A percentile compares a stretch with the other conserved stretches of the same genome.
These are phyloP conservation scores for Hypotaenidia philippensis DNA, from an alignment of 2,797 vertebrate genomes.

Conservation along the genomic window DNA sequence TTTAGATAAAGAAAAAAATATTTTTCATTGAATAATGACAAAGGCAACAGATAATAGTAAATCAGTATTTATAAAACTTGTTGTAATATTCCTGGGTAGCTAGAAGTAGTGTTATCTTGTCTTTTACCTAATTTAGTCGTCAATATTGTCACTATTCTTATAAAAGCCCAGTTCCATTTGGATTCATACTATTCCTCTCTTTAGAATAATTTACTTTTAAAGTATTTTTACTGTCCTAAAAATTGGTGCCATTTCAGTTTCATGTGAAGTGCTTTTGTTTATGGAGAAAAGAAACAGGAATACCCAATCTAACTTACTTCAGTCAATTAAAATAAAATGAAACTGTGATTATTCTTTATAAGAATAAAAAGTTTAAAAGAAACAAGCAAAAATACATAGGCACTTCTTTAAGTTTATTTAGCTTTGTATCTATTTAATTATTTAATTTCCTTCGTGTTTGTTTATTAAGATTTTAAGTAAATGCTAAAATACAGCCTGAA, in stretches of 20 bases:
- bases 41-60: neutral
- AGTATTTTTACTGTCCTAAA: neutral
- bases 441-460: neutral
- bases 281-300: neutral
- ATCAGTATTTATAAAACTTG: neutral
- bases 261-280: neutral
- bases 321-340: neutral
- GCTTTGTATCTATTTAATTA: neutral
- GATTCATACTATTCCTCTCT: neutral
- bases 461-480: neutral
- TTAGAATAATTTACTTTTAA: neutral
- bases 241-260: neutral
- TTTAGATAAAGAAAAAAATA: neutral
- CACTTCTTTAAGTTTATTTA: neutral
- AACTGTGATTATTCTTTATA: neutral
- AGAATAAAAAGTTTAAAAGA: neutral
- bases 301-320: neutral
- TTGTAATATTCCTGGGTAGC: neutral
- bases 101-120: neutral
- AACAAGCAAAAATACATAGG: neutral
- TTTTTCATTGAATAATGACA: neutral
- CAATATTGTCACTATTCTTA: neutral
- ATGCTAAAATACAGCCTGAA: neutral
- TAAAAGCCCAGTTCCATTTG: neutral
- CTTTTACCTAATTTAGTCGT: neutral